Percentiles rank a stretch among this genome's conserved stretches.
Conservation (phyloP, 2,888 invertebrate genomes). For the Drosophila paucipuncta region DNA sequence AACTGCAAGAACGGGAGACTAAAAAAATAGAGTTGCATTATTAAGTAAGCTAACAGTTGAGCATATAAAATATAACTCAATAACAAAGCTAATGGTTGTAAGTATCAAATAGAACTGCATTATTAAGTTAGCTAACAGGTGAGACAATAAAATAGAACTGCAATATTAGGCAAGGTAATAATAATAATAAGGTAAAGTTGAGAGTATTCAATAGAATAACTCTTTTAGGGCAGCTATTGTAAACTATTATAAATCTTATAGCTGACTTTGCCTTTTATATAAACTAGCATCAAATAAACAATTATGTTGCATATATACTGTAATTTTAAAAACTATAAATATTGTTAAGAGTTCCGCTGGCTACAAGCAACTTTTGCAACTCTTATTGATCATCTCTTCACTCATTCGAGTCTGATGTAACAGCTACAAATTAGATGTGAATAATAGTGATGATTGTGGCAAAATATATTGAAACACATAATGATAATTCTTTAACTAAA, state of each 20-base stretch:
- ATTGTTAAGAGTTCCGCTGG: background rate
- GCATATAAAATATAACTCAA: background rate
- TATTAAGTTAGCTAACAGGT: background rate
- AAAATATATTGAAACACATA: background rate
- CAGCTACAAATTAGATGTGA: background rate
- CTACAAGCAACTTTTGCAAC: background rate
- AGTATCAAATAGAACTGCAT: background rate
- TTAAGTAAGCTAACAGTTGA: background rate
- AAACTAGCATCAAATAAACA: background rate
- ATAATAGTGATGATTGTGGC: background rate
- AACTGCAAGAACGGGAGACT: background rate
- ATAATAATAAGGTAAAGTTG: accelerated
- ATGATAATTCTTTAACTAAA: background rate
- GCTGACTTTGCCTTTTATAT: accelerated
- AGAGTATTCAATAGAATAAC: background rate
- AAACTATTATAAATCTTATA: background rate
- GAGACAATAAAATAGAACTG: background rate
- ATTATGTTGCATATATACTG: background rate
- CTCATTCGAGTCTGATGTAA: background rate
- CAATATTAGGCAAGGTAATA: background rate
- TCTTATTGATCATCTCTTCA: background rate
- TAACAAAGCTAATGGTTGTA: background rate
- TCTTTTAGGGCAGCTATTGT: background rate
- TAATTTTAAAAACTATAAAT: background rate
- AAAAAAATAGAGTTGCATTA: background rate